phyloP scores from a whole-genome alignment of 2,797 vertebrate genomes.

The Lagothrix lagotricha region DNA sequence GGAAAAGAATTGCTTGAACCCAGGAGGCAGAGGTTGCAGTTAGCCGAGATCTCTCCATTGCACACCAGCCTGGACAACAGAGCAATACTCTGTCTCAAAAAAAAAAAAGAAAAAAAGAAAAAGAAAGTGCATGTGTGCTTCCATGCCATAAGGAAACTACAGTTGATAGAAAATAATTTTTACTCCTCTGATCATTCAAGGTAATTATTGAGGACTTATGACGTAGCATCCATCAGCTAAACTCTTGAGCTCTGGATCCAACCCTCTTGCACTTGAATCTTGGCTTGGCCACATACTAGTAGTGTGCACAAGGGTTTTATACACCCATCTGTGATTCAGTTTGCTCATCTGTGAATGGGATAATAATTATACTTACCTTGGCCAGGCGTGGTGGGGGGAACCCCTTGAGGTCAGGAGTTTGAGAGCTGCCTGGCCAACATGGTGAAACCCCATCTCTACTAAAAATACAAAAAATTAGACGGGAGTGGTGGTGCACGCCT shows the following conservation, averaged over 20 bases:
- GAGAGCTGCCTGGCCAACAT: background rate
- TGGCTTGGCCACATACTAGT: too few species aligned
- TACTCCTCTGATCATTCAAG: background rate
- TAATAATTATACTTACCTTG: background rate
- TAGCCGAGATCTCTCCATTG: too few species aligned
- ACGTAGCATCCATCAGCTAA: background rate
- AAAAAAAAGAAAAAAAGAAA: too few species aligned
- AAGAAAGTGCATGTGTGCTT: accelerated
- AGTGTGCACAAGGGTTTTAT: too few species aligned
- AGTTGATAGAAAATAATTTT: background rate
- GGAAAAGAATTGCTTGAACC: too few species aligned
- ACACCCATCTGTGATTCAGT: background rate
- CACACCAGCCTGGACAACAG: too few species aligned
- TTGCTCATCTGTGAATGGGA: background rate
- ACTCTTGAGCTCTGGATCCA: background rate
- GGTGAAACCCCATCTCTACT: background rate
- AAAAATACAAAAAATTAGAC: background rate
- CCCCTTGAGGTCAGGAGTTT: background rate
- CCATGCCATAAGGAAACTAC: background rate
- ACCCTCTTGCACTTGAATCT: background rate
- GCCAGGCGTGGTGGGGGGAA: accelerated
- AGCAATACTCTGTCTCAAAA: too few species aligned
- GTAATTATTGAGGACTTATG: too few species aligned
- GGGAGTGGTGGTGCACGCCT: accelerated
- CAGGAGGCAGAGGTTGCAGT: too few species aligned